Base-by-base conservation (phyloP, 92 coral and sea anemone genomes). In the Pocillopora meandrina region DNA sequence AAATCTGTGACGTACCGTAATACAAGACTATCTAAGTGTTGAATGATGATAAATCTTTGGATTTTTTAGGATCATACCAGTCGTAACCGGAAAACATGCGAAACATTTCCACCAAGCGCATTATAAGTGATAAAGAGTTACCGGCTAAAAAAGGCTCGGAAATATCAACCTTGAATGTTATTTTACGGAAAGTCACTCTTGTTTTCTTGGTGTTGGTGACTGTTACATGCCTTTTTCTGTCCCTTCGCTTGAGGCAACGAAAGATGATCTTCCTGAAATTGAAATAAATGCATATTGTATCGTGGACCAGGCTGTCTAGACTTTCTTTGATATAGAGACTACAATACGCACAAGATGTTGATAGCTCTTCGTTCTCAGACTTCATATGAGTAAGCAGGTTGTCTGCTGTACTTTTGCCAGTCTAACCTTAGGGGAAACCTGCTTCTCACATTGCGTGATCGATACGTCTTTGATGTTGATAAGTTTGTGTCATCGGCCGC, bases 1-100 rank as follows among this genome's bases (percentile, higher is more conserved):
- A 71, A 59, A 81, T 26, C 68, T 36, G 42, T 81, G 85, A 81
- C 85, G 85, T 58, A 71, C 55, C 68, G 85, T 71, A 81, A 81
- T 70, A 19, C 47, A 56, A 81, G 57, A 81, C 20, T 71, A 55
- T 9, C 55, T 59, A 76, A 19, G 82, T 26, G 58, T 17, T 34
- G 85, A 68, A 56, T 58, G 85, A 35, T 81, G 15, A 21, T 34
- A n/a, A 71, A 42, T 78, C 82, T 42, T 35, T 19, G 19, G 52
- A 78, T 62, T 76, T 76, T 76, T 78, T n/a, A 47, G 47, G 26
- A 69, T 33, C 61, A 7, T 35, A 8, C 21, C 74, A 34, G 64
- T 0, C 16, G 79, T n/a, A 23, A 17, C 63, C 75, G 75, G 55
- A 47, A 68, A 47, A 74, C 84, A 80, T 75, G 84, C 84, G 18